Percentiles rank a stretch among this genome's conserved stretches.
These are phyloP conservation scores for Caenorhabditis sp. DNA, from an alignment of 2,888 invertebrate species.

Conservation along the genomic window DNA sequence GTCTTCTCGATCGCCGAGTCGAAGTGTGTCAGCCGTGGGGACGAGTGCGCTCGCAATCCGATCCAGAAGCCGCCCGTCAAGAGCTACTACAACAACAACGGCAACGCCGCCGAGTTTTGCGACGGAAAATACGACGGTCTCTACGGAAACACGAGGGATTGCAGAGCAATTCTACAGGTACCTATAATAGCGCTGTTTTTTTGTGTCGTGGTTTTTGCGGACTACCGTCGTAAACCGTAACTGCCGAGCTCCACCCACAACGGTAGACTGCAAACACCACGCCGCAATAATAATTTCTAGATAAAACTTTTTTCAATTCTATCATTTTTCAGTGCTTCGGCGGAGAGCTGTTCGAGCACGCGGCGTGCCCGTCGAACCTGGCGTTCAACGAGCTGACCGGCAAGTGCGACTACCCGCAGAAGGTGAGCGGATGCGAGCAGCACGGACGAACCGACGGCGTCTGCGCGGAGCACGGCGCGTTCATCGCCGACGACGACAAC, in stretches of 20 bases:
- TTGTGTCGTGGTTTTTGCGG: too few relatives aligned
- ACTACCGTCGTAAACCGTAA: too few relatives aligned
- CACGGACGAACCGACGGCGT: slow-evolving; percentile 27
- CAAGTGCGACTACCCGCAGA: slow-evolving; percentile 72
- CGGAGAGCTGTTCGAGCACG: slow-evolving; percentile 69
- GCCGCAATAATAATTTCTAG: too few relatives aligned
- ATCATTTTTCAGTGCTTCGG: slow-evolving; percentile 71
- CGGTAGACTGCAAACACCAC: too few relatives aligned
- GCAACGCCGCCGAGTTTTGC: slow-evolving; percentile 53
- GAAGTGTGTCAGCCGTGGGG: slow-evolving; percentile 34
- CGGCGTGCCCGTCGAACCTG: slow-evolving; percentile 67
- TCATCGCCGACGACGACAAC: slow-evolving; percentile 62
- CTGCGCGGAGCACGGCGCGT: slow-evolving; percentile 65
- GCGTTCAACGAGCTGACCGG: slow-evolving; percentile 71
- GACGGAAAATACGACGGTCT: slow-evolving; percentile 66
- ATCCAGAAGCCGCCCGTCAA: slow-evolving; percentile 18
- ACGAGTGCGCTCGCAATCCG: slow-evolving; percentile 18
- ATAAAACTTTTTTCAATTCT: too few relatives aligned
- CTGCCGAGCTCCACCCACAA: too few relatives aligned
- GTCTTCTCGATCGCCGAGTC: slow-evolving; percentile 30
- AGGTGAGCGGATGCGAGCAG: slow-evolving; percentile 63
- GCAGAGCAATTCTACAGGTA: slow-evolving; percentile 64
- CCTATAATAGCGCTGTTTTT: too few relatives aligned
- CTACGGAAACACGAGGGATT: slow-evolving; percentile 70
- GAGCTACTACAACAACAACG: slow-evolving; percentile 29